Evolutionary conservation across 2,888 invertebrate species (phyloP), one percentile per base, ranked within the genome.

Genomic region (Camptogramma bilineatum): DNA sequence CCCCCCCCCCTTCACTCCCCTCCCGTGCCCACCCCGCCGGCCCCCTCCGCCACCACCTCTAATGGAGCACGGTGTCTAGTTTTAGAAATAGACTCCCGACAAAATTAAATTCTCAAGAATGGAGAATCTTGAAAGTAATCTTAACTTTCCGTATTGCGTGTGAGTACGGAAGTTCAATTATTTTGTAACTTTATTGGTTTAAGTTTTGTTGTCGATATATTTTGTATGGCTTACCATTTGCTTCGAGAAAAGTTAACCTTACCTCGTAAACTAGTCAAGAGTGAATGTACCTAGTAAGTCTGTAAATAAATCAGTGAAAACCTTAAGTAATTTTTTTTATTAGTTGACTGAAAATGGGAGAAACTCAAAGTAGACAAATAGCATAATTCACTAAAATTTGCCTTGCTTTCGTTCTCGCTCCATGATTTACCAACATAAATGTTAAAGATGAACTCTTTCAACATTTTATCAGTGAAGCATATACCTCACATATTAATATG

Each of bases 71-170:
- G 80, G 83, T 80, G 80, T 78, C 80, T 81, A 80, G 78, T 77
- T 83, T 87, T 86, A 87, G 86, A 87, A 85, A 88, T 87, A 86
- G 82, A 82, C 81, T 84, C 78, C 78, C 66, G 65, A 68, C 71
- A 68, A 71, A 71, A 73, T 73, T 66, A 71, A 71, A 73, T 73
- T 73, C 73, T 69, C 62, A 66, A 71, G 71, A 67, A 64, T 68
- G 59, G 64, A 63, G 72, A 69, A 65, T 66, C 66, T 68, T 67
- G 68, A 63, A 59, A 69, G 66, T 69, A 68, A 70, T 63, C 66
- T 68, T 62, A 57, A 65, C 53, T 60, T 67, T 57, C 59, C 52
- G 60, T 56, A 54, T 62, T 70, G 70, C 72, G 62, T 69, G 51
- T 54, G 58, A 51, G 52, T 19, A 42, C 17, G 56, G 60, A 62